Conservation (phyloP, 2,888 invertebrate genomes). For the Melieria omissa region DNA sequence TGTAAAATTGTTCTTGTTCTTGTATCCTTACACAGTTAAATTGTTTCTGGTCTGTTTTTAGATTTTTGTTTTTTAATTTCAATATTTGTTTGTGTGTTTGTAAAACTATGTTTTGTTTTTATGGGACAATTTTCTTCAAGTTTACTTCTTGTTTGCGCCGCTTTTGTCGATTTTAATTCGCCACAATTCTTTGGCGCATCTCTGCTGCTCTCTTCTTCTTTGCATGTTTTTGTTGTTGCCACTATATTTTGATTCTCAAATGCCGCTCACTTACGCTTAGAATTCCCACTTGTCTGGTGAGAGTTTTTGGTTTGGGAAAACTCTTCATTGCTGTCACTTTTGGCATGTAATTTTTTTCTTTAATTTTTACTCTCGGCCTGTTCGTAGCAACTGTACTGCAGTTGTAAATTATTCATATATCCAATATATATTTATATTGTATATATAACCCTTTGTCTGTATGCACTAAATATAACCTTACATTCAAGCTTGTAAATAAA, state of each 20-base stretch:
- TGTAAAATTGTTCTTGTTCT: neutral
- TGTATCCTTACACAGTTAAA: neutral
- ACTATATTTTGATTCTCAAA: neutral
- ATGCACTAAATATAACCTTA: too few species aligned
- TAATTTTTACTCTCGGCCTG: slow-evolving; percentile 7
- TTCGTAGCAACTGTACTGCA: neutral
- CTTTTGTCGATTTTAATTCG: neutral
- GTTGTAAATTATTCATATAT: neutral
- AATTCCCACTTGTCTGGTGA: neutral
- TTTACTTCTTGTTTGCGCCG: neutral
- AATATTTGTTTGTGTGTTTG: too few species aligned
- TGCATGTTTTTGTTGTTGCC: neutral
- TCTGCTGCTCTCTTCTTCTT: neutral
- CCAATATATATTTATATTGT: too few species aligned
- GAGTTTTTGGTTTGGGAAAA: neutral
- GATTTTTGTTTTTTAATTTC: neutral
- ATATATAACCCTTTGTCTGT: too few species aligned
- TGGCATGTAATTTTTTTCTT: slow-evolving; percentile 47
- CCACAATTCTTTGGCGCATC: too few species aligned
- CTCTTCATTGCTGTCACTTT: slow-evolving; percentile 12
- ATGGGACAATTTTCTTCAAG: neutral
- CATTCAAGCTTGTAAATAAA: slow-evolving; percentile 41
- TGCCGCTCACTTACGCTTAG: neutral
- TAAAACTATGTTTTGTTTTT: neutral
- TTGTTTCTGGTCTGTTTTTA: slow-evolving; percentile 12